A percentile compares a stretch with the other conserved stretches of the same genome.
phyloP scores from a whole-genome alignment of 2,888 invertebrate species.

The Drosophila setosimentum region DNA sequence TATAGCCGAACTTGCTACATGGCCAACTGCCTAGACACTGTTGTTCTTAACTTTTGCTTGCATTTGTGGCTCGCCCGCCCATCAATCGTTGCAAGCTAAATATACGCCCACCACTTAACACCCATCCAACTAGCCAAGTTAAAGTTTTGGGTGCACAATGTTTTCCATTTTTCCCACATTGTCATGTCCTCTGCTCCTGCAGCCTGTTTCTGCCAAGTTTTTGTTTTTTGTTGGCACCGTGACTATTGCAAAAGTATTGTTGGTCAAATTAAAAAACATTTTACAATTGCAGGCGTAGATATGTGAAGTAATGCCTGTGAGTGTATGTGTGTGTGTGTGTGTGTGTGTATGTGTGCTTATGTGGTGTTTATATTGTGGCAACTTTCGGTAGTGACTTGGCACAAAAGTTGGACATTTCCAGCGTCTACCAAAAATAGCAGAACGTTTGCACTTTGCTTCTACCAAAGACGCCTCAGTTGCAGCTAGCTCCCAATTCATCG shows the following conservation, averaged over 20 bases:
- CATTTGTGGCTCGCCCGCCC: constrained; percentile 40
- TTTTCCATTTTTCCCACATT: constrained; percentile 7
- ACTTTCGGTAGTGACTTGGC: constrained; percentile 59
- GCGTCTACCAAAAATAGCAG: constrained; percentile 52
- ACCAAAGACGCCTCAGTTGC: constrained; percentile 41
- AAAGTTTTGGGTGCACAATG: constrained; percentile 23
- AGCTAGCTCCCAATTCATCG: constrained; percentile 41
- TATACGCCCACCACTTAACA: constrained; percentile 7
- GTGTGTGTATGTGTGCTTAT: constrained; percentile 19
- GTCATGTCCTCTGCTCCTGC: constrained; percentile 20
- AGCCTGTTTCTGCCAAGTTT: constrained; percentile 36
- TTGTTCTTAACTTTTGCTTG: constrained; percentile 65
- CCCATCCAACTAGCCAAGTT: constrained; percentile 7
- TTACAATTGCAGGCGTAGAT: constrained; percentile 62
- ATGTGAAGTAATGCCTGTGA: constrained; percentile 2
- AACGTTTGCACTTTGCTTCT: constrained; percentile 66
- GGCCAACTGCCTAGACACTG: constrained; percentile 67
- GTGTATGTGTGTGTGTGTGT: not conserved
- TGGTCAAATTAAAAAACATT: constrained; percentile 79
- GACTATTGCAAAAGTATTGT: constrained; percentile 75
- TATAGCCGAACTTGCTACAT: constrained; percentile 64
- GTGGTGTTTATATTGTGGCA: constrained; percentile 37
- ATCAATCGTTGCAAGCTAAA: not conserved
- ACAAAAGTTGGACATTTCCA: constrained; percentile 56
- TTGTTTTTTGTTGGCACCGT: constrained; percentile 36